Percentiles rank a stretch among this genome's conserved stretches.
Evolutionary conservation across 1,140 invertebrate species (phyloP).

Genomic region (Diorhabda sublineata): DNA sequence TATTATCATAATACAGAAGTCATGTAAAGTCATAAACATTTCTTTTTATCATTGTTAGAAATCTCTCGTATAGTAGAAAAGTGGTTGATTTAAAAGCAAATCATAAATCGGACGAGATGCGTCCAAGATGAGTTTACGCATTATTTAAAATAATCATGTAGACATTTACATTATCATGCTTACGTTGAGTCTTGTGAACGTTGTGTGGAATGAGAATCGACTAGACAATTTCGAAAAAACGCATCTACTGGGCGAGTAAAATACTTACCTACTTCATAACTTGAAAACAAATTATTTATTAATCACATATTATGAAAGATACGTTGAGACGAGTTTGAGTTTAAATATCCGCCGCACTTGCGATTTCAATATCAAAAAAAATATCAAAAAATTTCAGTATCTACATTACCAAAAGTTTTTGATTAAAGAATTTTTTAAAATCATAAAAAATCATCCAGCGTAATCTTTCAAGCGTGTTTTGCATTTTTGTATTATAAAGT

Average conservation of each 20-base stretch:
- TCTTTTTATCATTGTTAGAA: neutral
- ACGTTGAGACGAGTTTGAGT: no score
- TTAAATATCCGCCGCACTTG: no score
- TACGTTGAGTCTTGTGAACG: neutral
- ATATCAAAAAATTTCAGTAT: no score
- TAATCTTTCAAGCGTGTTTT: no score
- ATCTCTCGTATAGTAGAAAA: neutral
- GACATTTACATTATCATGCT: neutral
- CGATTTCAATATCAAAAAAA: no score
- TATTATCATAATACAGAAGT: neutral
- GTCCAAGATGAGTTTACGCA: constrained; percentile 1
- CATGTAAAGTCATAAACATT: neutral
- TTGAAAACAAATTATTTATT: neutral
- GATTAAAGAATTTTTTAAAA: no score
- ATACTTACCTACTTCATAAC: neutral
- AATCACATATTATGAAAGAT: no score
- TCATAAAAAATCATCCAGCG: no score
- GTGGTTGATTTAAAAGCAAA: neutral
- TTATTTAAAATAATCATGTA: constrained; percentile 3
- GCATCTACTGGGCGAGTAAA: neutral
- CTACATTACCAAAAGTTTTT: no score
- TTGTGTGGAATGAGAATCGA: neutral
- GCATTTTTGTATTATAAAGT: no score
- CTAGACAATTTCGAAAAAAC: neutral
- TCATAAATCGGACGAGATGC: neutral